phyloP scores from a whole-genome alignment of 1,140 invertebrate species.

The Eulimnadia texana region DNA sequence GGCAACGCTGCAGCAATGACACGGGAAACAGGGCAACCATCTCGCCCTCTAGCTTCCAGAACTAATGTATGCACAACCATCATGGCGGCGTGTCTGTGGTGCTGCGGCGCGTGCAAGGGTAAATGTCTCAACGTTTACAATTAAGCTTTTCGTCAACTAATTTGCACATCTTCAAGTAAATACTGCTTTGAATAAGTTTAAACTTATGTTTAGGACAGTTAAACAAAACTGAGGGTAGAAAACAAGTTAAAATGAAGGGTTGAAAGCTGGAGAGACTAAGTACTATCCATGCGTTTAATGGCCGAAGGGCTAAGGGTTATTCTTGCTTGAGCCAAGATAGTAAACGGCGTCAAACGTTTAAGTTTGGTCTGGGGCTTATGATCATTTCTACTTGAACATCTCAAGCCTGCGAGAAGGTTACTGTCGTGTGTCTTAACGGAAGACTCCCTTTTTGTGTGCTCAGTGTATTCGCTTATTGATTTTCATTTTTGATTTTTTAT shows the following conservation, averaged over 20 bases:
- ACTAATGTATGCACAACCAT: not conserved
- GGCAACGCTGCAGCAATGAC: not conserved
- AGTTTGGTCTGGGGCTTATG: too few relatives aligned
- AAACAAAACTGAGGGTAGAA: not conserved
- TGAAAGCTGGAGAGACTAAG: not conserved
- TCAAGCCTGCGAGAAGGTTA: too few relatives aligned
- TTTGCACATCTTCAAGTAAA: not conserved
- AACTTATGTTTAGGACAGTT: not conserved
- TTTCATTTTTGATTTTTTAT: too few relatives aligned
- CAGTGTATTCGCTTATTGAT: not conserved
- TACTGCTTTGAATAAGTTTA: not conserved
- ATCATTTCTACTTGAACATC: too few relatives aligned
- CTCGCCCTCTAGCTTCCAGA: not conserved
- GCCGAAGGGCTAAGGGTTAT: not conserved
- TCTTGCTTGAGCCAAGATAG: not conserved
- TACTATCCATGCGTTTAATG: not conserved
- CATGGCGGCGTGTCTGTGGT: conserved; percentile 12
- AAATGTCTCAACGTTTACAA: not conserved
- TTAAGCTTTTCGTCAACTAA: not conserved
- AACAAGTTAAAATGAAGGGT: not conserved
- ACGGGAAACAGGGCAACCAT: not conserved
- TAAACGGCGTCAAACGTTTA: not conserved
- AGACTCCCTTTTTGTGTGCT: too few relatives aligned
- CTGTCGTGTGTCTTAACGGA: too few relatives aligned
- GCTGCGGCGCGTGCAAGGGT: conserved; percentile 4